phyloP scores from a whole-genome alignment of 2,113 vertebrate genomes.

The Podarcis muralis region DNA sequence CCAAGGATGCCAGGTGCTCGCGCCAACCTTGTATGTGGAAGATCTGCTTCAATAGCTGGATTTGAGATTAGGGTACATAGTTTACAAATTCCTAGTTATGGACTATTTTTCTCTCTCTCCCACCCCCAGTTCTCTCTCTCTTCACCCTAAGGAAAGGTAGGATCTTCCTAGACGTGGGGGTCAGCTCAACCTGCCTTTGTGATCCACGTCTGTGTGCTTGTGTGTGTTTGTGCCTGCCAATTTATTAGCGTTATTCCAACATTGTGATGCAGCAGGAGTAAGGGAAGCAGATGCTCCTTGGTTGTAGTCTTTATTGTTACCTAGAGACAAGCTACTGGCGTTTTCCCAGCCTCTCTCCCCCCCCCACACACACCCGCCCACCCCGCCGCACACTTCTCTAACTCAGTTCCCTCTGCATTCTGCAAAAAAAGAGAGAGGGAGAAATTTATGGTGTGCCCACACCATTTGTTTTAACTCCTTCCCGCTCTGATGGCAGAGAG shows the following conservation, averaged over 20 bases:
- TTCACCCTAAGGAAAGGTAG: not conserved
- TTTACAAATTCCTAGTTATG: not conserved
- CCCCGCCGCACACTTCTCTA: slow-evolving; percentile 7
- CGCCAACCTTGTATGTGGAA: not conserved
- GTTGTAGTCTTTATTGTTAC: slow-evolving; percentile 84
- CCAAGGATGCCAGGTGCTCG: not conserved
- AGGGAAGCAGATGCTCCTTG: slow-evolving; percentile 83
- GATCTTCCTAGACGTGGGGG: not conserved
- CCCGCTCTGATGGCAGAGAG: slow-evolving; percentile 47
- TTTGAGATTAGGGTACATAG: not conserved
- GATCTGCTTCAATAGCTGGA: not conserved
- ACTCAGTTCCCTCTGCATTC: slow-evolving; percentile 66
- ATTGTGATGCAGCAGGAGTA: slow-evolving; percentile 83
- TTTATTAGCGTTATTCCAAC: slow-evolving; percentile 81
- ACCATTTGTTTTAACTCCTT: slow-evolving; percentile 73
- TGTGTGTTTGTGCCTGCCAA: slow-evolving; percentile 43
- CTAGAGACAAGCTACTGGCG: slow-evolving; percentile 85
- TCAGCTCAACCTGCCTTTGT: not conserved
- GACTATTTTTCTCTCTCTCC: not conserved
- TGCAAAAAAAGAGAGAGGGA: slow-evolving; percentile 47
- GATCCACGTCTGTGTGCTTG: not conserved
- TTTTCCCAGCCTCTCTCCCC: slow-evolving; percentile 75
- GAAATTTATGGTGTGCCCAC: slow-evolving; percentile 79
- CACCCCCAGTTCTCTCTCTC: not conserved
- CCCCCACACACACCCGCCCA: too few relatives aligned